Evolutionary conservation across 2,797 vertebrate genomes (phyloP).

Genomic region (Girardinus metallicus): DNA sequence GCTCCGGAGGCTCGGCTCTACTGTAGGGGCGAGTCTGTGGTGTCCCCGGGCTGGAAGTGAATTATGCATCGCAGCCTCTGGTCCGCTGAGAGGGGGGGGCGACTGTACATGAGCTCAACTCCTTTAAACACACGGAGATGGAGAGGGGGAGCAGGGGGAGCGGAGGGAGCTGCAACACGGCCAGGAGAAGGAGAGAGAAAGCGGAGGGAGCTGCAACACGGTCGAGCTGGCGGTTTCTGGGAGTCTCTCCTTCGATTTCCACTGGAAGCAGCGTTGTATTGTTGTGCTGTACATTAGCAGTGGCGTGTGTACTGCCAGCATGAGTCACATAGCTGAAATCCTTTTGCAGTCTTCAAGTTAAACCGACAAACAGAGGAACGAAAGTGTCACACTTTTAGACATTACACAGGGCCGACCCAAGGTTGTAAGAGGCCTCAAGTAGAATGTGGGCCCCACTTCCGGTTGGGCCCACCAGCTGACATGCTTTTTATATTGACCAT

Average conservation of each 20-base stretch:
- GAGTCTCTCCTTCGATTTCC: neutral
- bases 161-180: neutral
- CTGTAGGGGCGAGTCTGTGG: conserved; percentile 15
- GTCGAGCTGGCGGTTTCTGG: neutral
- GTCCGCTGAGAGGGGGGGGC: conserved; percentile 31
- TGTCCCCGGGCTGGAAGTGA: conserved; percentile 47
- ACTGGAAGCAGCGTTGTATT: neutral
- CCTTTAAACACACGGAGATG: conserved; percentile 21
- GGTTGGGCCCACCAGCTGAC: neutral
- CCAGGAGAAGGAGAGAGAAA: conserved; percentile 15
- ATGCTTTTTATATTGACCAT: neutral
- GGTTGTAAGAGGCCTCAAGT: neutral
- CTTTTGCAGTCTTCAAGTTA: neutral
- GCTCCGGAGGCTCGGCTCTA: conserved; percentile 11
- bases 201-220: neutral
- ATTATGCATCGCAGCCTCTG: conserved; percentile 50
- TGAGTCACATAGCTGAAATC: neutral
- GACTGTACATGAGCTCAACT: conserved; percentile 24
- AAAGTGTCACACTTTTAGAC: neutral
- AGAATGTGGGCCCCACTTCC: neutral
- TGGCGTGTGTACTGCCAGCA: neutral
- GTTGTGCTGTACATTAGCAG: neutral
- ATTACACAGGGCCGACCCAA: neutral
- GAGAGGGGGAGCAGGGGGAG: conserved; percentile 6
- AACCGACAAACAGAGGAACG: neutral